phyloP scores from a whole-genome alignment of 2,797 vertebrate species.

The Rhynchotus rufescens region DNA sequence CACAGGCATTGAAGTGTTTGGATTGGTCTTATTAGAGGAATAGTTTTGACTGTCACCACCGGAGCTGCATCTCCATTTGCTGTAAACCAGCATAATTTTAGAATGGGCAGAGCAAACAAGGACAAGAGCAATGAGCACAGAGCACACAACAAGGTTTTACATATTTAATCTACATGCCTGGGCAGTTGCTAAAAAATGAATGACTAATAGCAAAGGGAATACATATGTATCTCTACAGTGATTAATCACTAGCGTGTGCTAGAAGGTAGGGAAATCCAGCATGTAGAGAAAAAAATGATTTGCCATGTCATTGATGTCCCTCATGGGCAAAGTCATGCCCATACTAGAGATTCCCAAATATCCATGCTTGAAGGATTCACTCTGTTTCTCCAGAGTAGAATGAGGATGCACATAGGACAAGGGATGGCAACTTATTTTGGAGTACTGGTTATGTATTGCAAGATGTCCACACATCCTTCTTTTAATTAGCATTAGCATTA shows the following conservation, averaged over 20 bases:
- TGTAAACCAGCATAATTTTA: background rate
- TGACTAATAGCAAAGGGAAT: background rate
- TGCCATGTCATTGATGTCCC: background rate
- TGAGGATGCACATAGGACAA: accelerated
- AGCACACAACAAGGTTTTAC: background rate
- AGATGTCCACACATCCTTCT: background rate
- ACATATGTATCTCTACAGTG: background rate
- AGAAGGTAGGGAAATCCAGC: background rate
- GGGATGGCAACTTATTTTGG: background rate
- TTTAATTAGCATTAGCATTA: background rate
- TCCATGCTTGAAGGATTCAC: background rate
- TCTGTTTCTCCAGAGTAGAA: background rate
- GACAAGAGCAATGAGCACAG: accelerated
- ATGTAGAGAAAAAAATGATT: background rate
- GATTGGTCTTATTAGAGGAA: background rate
- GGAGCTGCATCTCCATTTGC: background rate
- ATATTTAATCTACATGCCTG: background rate
- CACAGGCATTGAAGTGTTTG: background rate
- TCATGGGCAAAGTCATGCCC: background rate
- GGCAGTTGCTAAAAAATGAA: background rate
- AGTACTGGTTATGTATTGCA: background rate
- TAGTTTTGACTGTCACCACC: background rate
- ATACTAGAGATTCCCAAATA: background rate
- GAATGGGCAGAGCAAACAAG: background rate
- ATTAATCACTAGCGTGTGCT: background rate